Percentiles rank a stretch among this genome's conserved stretches.
phyloP scores from a whole-genome alignment of 1,140 invertebrate genomes.

The Periplaneta americana region DNA sequence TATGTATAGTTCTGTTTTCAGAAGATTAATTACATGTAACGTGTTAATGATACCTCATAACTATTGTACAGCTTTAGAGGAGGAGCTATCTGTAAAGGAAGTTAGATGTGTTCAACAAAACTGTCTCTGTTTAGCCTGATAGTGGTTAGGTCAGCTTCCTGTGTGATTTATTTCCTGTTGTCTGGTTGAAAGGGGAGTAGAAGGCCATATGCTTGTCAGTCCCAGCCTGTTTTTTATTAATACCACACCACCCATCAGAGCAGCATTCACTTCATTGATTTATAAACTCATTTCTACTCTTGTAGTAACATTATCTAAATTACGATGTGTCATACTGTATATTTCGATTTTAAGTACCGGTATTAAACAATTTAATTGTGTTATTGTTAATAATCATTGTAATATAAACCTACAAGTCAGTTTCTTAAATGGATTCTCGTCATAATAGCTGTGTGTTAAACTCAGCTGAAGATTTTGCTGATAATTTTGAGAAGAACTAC shows the following conservation, averaged over 20 bases:
- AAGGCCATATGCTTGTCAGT: neutral
- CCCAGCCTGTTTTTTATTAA: neutral
- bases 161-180: neutral
- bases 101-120: neutral
- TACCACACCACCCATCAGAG: neutral
- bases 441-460: neutral
- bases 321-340: too few relatives aligned
- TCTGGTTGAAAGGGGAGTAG: neutral
- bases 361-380: too few relatives aligned
- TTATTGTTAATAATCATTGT: too few relatives aligned
- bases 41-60: too few relatives aligned
- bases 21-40: too few relatives aligned
- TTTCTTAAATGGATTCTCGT: neutral
- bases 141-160: neutral
- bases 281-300: too few relatives aligned
- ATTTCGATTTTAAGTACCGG: too few relatives aligned
- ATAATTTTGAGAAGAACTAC: slow-evolving; percentile 6
- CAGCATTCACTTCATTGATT: neutral
- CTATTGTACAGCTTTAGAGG: neutral
- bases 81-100: neutral
- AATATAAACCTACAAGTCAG: too few relatives aligned
- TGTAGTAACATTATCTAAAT: too few relatives aligned
- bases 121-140: too few relatives aligned
- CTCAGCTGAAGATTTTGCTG: neutral
- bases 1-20: too few relatives aligned